These are phyloP conservation scores for Leguminivora glycinivorella DNA, from an alignment of 1,140 invertebrate genomes.

Conservation along the genomic window DNA sequence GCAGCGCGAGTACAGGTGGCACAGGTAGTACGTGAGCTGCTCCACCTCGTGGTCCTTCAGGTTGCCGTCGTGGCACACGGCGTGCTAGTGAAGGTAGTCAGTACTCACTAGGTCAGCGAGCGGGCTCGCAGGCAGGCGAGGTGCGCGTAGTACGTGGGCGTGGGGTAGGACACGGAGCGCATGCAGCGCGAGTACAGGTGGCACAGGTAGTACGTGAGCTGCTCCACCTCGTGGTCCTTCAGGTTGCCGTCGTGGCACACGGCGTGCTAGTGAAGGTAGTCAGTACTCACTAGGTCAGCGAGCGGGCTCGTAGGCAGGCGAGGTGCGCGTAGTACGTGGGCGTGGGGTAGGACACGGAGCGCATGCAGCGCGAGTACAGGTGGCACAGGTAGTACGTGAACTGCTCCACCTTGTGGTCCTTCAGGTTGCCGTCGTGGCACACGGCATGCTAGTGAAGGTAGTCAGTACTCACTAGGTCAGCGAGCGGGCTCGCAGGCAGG, in stretches of 20 bases:
- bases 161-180: too few species aligned
- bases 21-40: too few species aligned
- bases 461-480: slow-evolving; percentile 92
- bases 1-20: too few species aligned
- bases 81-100: slow-evolving; percentile 79
- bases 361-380: too few species aligned
- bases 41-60: slow-evolving; percentile 84
- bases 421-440: slow-evolving; percentile 88
- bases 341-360: slow-evolving; percentile 95
- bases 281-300: slow-evolving; percentile 92
- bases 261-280: slow-evolving; percentile 88
- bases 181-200: background rate
- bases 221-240: slow-evolving; percentile 82
- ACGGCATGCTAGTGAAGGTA: slow-evolving; percentile 89
- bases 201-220: background rate
- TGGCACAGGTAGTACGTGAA: background rate
- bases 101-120: slow-evolving; percentile 80
- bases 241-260: slow-evolving; percentile 90
- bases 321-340: slow-evolving; percentile 97
- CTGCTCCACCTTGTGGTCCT: slow-evolving; percentile 82
- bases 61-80: slow-evolving; percentile 89
- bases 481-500: slow-evolving; percentile 91
- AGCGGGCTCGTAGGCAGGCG: slow-evolving; percentile 91
- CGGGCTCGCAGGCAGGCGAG: slow-evolving; percentile 90
- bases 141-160: slow-evolving; percentile 97